These are phyloP conservation scores for Andricus quercusramuli DNA, from an alignment of 2,888 invertebrate species.

Conservation along the genomic window DNA sequence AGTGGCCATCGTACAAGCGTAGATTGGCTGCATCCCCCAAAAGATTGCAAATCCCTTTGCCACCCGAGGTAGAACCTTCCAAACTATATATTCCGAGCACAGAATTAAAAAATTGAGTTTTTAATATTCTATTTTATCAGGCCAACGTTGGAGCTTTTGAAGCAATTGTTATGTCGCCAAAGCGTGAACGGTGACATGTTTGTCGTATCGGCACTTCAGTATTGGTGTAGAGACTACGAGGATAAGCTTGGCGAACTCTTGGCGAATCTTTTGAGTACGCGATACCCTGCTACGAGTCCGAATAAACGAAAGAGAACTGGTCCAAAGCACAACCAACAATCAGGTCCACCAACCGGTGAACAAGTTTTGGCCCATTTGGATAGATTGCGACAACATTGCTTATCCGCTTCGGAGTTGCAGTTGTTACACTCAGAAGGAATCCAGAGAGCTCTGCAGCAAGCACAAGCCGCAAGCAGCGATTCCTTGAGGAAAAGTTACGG, in stretches of 20 bases:
- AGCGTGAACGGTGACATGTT: slow-evolving; percentile 89
- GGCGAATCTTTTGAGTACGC: slow-evolving; percentile 87
- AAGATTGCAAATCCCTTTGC: no score
- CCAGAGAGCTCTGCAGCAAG: slow-evolving; percentile 94
- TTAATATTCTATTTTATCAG: slow-evolving; percentile 74
- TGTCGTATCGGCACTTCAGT: slow-evolving; percentile 93
- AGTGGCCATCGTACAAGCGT: no score
- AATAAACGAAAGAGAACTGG: slow-evolving; percentile 93
- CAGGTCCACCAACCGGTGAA: slow-evolving; percentile 89
- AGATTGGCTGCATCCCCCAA: no score
- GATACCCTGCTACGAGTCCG: slow-evolving; percentile 93
- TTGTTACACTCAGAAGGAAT: slow-evolving; percentile 94
- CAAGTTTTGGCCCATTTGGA: slow-evolving; percentile 96
- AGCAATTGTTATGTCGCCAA: slow-evolving; percentile 89
- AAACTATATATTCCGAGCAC: background rate
- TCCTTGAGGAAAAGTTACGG: slow-evolving; percentile 94
- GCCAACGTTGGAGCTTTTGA: slow-evolving; percentile 91
- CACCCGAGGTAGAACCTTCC: no score
- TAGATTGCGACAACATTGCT: slow-evolving; percentile 89
- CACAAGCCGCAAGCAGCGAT: slow-evolving; percentile 93
- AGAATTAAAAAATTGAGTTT: background rate
- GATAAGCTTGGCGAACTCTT: slow-evolving; percentile 92
- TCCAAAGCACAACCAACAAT: slow-evolving; percentile 84
- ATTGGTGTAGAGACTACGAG: slow-evolving; percentile 96
- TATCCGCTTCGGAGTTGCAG: slow-evolving; percentile 76